Evolutionary conservation across 2,888 invertebrate genomes (phyloP), one percentile per base, ranked within the genome.

Genomic region (Archaeoteleia sp.): DNA sequence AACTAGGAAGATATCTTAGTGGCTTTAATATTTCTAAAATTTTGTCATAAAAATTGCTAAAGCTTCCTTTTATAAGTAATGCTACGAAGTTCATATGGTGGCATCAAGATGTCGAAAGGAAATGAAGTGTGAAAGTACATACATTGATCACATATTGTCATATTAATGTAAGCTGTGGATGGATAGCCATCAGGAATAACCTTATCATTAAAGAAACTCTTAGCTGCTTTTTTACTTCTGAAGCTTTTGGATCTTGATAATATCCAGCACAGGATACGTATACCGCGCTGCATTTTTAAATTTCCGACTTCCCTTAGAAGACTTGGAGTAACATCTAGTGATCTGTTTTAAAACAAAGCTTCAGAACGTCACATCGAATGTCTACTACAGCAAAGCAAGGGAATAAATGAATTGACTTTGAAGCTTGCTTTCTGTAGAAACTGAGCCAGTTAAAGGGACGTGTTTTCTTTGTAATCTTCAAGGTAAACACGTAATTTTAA

Each of bases 381-480:
- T 49, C 27, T 13, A 45, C 51, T 42, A 48, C 37, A 42, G 14
- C 35, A 49, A 55, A 74, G 67, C 66, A 58, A 74, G 70, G 70
- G 70, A 71, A 74, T 68, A 66, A 71, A 71, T 66, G 69, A 67
- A 65, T 67, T 70, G 67, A 60, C 57, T 48, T 67, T 63, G 54
- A 62, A 66, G 53, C 61, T 70, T 60, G 70, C 71, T 72, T 75
- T 73, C 69, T 67, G 55, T 49, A 42, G 72, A 73, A 77, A 76
- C n/a, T n/a, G n/a, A n/a, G n/a, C n/a, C n/a, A n/a, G n/a, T n/a
- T n/a, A n/a, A n/a, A n/a, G n/a, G n/a, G n/a, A n/a, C n/a, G n/a
- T n/a, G n/a, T n/a, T n/a, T n/a, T n/a, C n/a, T n/a, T n/a, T n/a
- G n/a, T n/a, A n/a, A n/a, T n/a, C n/a, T n/a, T n/a, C n/a, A n/a